Percentiles rank a stretch among this genome's conserved stretches.
Conservation (phyloP, 1,140 invertebrate genomes). For the Panonychus citri region DNA sequence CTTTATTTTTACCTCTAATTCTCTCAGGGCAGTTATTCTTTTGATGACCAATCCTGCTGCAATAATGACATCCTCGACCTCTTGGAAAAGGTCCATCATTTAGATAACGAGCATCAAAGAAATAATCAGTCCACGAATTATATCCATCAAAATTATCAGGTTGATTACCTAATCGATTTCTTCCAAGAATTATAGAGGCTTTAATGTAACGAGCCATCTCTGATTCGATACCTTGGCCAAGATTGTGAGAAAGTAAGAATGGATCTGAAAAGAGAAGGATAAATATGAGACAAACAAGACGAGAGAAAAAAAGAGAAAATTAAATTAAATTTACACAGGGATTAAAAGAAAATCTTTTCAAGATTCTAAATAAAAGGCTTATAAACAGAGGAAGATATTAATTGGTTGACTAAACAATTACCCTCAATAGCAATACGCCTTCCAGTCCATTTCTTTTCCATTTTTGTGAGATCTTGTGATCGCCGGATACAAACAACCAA, state of each 20-base stretch:
- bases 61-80: conserved; percentile 31
- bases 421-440: conserved; percentile 33
- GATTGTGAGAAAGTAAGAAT: conserved; percentile 34
- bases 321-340: conserved; percentile 1
- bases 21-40: conserved; percentile 27
- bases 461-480: conserved; percentile 23
- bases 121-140: conserved; percentile 22
- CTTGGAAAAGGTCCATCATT: conserved; percentile 28
- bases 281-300: conserved; percentile 14
- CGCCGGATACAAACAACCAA: conserved; percentile 32
- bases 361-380: no score
- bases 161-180: conserved; percentile 24
- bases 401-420: conserved; percentile 13
- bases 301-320: no score
- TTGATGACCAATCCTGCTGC: conserved; percentile 34
- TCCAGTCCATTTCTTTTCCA: conserved; percentile 34
- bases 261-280: no score
- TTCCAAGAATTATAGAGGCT: conserved; percentile 22
- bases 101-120: conserved; percentile 24
- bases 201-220: conserved; percentile 27
- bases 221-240: conserved; percentile 30
- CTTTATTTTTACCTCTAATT: neutral
- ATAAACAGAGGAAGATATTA: no score
- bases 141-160: neutral
- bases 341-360: neutral